Evolutionary conservation across 2,888 invertebrate species (phyloP), one percentile per base, ranked within the genome.

Genomic region (Theristus sp.): DNA sequence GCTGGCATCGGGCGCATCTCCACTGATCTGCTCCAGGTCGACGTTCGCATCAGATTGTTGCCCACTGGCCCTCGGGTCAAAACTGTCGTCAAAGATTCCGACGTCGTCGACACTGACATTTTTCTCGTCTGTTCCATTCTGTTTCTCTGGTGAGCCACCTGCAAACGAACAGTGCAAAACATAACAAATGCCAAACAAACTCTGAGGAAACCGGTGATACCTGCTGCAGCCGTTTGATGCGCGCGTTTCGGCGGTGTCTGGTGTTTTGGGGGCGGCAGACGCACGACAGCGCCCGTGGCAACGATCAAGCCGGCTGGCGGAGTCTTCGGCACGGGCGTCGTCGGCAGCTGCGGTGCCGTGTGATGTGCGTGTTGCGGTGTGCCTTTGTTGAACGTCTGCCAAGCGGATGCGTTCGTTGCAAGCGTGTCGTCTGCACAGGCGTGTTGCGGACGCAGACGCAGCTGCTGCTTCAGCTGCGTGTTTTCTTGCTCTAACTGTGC

Each of bases 401-500:
- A 24, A 3, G n/a, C 49, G 13, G 24, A n/a, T 6, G 6, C n/a
- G 6, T 49, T n/a, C n/a, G 3, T n/a, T 6, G 49, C 24, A 20
- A 10, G 3, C n/a, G 13, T 6, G n/a, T 3, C 49, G 3, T 10
- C 24, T 20, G 49, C 49, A 17, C 13, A n/a, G 24, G 20, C 24
- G 56, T 56, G 1, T 28, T 56, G 56, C 6, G 10, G 29, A 1
- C 24, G 17, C 56, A 56, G 30, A 22, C 28, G 64, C 58, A 57
- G 63, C 61, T 28, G 83, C 71, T 83, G 84, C 75, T 86, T 85
- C 74, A 89, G 85, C 13, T n/a, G 81, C 64, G 83, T 82, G 75
- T 89, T 85, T 72, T 91, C 90, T 66, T 84, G 80, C 75, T 93
- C 90, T 67, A 93, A 75, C 68, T 84, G 83, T 71, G 87, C 86